Percentiles rank a stretch among this genome's conserved stretches.
Evolutionary conservation across 2,888 invertebrate species (phyloP).

Genomic region (Operophtera brumata): DNA sequence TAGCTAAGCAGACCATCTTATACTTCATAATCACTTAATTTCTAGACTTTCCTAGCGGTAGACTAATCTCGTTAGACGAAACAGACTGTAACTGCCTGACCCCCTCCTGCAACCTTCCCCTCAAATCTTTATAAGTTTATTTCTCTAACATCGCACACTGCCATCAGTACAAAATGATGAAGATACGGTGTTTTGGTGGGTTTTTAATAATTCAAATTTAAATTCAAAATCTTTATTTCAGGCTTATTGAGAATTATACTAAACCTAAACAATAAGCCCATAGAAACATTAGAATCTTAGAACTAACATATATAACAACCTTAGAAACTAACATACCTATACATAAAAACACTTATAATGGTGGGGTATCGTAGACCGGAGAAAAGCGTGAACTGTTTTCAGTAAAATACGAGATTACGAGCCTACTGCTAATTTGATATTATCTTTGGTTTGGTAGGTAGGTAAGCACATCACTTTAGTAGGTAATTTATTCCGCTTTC

Average conservation of each 20-base stretch:
- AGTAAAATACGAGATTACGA: constrained; percentile 43
- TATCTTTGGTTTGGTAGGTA: constrained; percentile 33
- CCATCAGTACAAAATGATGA: neutral
- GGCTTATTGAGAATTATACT: no score
- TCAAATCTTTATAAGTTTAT: neutral
- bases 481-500: constrained; percentile 50
- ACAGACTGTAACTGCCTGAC: neutral
- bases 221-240: no score
- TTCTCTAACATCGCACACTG: neutral
- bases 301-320: no score
- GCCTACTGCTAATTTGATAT: constrained; percentile 39
- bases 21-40: neutral
- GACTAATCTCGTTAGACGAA: neutral
- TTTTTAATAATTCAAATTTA: constrained; percentile 29
- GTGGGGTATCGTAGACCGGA: constrained; percentile 39
- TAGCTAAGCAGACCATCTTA: neutral
- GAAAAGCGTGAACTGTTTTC: constrained; percentile 55
- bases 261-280: no score
- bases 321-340: no score
- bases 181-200: neutral
- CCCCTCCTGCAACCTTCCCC: neutral
- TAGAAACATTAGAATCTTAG: no score
- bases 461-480: no score
- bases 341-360: no score
- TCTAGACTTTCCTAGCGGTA: neutral